Evolutionary conservation across 1,140 invertebrate genomes (phyloP), one percentile per base, ranked within the genome.

Genomic region (Antheraea mylitta): DNA sequence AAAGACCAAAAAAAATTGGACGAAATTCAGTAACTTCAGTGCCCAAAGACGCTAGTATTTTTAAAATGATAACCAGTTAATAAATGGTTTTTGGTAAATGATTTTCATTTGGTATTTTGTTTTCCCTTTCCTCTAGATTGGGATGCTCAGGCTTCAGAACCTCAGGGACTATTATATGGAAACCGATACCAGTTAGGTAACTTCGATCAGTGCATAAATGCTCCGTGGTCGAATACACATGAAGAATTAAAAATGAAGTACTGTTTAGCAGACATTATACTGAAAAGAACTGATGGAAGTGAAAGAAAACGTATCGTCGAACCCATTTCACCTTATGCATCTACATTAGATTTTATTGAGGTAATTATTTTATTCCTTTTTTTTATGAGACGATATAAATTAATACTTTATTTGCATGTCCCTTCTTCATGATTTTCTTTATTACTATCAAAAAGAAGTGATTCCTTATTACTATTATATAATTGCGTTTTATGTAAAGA

Each of bases 141-240:
- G 92, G 94, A 95, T 75, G 86, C 94, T 0, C 93, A 94, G 53
- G 92, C 93, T 6, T 94, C 94, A 66, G 91, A 94, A 67, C 93
- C 94, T 7, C 89, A 92, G 37, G 94, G 94, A 8, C 76, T 94
- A 8, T 77, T 95, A 0, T 92, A 87, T 18, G 94, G 94, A 0
- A 94, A 92, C 65, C 87, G 89, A 0, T 95, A 93, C 76, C 93
- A 95, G 61, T 88, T 95, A 45, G 94, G 94, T 0, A 94, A 95
- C 80, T 95, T 94, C 73, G 94, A 95, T 70, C 93, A 95, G 76
- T 95, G 94, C 64, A 76, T 95, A 18, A 74, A 81, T 16, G 68
- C 83, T 3, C 86, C 87, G 0, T 91, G 89, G 89, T 66, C 78
- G 13, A 75, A 85, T 16, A 86, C 86, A 0, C 85, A 93, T 42